A percentile compares a stretch with the other conserved stretches of the same genome.
Conservation (phyloP, 1,140 invertebrate genomes). For the Cryptotermes secundus region DNA sequence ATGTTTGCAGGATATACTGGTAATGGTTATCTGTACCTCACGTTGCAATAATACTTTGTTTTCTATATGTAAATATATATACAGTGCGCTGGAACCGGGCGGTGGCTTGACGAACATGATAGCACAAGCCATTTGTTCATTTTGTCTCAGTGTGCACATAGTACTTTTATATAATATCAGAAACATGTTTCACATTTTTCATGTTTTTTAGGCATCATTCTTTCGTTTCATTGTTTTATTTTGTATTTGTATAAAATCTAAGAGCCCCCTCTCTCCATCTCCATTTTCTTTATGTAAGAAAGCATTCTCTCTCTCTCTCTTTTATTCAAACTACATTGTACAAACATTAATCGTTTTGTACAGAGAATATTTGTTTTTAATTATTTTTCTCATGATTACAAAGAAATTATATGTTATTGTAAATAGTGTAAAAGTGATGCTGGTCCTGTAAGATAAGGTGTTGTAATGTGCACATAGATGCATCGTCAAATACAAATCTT, state of each 20-base stretch:
- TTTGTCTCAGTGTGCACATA: conserved; percentile 8
- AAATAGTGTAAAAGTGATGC: conserved; percentile 57
- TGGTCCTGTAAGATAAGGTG: conserved; percentile 60
- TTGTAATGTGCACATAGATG: conserved; percentile 60
- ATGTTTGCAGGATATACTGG: background rate
- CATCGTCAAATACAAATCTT: conserved; percentile 40
- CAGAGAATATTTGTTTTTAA: conserved; percentile 41
- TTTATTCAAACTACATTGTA: conserved; percentile 34
- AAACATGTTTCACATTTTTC: conserved; percentile 15
- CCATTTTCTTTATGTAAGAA: conserved; percentile 6
- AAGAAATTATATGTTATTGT: conserved; percentile 46
- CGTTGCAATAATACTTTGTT: conserved; percentile 26
- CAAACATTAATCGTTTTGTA: conserved; percentile 42
- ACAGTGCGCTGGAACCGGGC: background rate
- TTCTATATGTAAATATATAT: conserved; percentile 22
- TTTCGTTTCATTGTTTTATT: background rate
- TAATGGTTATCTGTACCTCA: conserved; percentile 26
- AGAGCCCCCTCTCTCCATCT: background rate
- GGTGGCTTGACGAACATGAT: background rate
- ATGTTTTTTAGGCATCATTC: conserved; percentile 5
- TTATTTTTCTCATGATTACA: conserved; percentile 36
- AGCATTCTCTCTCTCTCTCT: background rate
- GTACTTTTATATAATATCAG: conserved; percentile 11
- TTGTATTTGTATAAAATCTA: background rate
- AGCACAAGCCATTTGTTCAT: conserved; percentile 8